Percentiles rank a stretch among this genome's conserved stretches.
Evolutionary conservation across 1,140 invertebrate species (phyloP).

Genomic region (Sminthurides bifidus): DNA sequence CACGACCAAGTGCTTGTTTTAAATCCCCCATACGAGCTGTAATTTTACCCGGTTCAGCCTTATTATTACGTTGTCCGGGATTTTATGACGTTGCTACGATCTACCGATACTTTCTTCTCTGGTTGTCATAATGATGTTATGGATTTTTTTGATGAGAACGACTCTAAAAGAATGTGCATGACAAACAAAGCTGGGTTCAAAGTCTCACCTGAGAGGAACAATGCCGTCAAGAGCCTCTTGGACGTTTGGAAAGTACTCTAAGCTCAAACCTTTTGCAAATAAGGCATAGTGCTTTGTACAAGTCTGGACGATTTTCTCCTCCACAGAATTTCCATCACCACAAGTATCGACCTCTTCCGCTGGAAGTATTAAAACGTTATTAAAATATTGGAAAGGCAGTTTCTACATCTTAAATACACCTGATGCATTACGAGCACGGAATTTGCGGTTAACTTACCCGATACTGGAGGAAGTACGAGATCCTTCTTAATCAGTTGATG

Average conservation of each 20-base stretch:
- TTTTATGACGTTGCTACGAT: too few relatives aligned
- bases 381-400: background rate
- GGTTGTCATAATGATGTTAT: too few relatives aligned
- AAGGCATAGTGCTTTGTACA: slow-evolving; percentile 59
- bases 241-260: slow-evolving; percentile 71
- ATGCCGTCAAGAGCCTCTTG: slow-evolving; percentile 80
- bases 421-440: slow-evolving; percentile 8
- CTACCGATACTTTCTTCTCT: too few relatives aligned
- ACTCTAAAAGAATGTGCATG: too few relatives aligned
- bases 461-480: slow-evolving; percentile 55
- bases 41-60: too few relatives aligned
- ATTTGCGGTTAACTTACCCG: too few relatives aligned
- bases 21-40: too few relatives aligned
- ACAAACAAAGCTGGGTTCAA: too few relatives aligned
- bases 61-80: too few relatives aligned
- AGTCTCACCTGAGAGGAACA: slow-evolving; percentile 75
- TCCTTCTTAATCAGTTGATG: slow-evolving; percentile 78
- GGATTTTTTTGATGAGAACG: too few relatives aligned
- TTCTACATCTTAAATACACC: background rate
- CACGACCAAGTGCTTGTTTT: too few relatives aligned
- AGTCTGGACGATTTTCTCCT: slow-evolving; percentile 57
- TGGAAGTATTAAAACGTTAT: slow-evolving; percentile 22
- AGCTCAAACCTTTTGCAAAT: slow-evolving; percentile 79
- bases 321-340: slow-evolving; percentile 40
- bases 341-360: slow-evolving; percentile 62